These are phyloP conservation scores for Andrena dorsata DNA, from an alignment of 2,888 invertebrate species.

Conservation along the genomic window DNA sequence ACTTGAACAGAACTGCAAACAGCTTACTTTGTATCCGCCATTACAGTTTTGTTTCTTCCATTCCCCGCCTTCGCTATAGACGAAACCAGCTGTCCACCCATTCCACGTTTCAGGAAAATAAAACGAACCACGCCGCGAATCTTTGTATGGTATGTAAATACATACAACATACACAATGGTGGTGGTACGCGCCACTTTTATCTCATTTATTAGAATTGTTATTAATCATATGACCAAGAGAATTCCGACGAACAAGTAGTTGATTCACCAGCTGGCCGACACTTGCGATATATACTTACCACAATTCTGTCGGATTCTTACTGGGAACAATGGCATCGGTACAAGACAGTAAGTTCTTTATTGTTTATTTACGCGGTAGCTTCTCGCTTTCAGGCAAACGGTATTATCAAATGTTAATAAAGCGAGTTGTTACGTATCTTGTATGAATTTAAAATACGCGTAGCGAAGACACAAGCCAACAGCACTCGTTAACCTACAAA, in stretches of 20 bases:
- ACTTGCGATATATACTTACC: background rate
- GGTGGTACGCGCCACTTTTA: too few species aligned
- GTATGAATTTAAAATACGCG: background rate
- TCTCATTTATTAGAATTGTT: too few species aligned
- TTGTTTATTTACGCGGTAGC: background rate
- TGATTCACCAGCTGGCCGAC: background rate
- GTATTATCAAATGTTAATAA: background rate
- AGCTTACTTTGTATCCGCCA: constrained; percentile 70
- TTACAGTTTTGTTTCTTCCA: constrained; percentile 57
- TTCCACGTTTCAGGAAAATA: constrained; percentile 37
- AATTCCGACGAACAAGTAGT: background rate
- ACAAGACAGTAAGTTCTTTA: constrained; percentile 74
- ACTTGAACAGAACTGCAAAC: constrained; percentile 59
- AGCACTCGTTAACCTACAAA: constrained; percentile 45
- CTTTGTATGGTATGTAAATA: background rate
- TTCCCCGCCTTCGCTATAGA: constrained; percentile 44
- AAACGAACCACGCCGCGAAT: constrained; percentile 1
- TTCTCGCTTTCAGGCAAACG: constrained; percentile 34
- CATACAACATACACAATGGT: background rate
- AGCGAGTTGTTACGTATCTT: background rate
- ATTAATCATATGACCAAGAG: too few species aligned
- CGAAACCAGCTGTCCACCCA: constrained; percentile 62
- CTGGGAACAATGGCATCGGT: constrained; percentile 70
- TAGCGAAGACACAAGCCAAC: background rate
- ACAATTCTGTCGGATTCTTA: background rate